phyloP scores from a whole-genome alignment of 2,888 invertebrate species.

The Coecobrya sp. region DNA sequence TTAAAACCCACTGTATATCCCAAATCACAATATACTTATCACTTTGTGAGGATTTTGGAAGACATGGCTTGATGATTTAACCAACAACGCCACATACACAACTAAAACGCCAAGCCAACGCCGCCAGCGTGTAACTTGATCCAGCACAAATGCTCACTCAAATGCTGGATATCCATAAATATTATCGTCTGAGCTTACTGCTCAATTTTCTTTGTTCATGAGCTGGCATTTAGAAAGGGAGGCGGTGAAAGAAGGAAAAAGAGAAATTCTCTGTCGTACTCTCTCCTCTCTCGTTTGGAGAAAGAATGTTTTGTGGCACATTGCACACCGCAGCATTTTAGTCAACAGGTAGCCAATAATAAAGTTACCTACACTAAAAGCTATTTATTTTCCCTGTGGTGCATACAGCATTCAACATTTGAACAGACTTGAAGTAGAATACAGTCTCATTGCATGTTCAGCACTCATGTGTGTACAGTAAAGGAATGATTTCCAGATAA shows the following conservation, averaged over 20 bases:
- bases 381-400: not conserved
- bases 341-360: slow-evolving; percentile 71
- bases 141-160: not conserved
- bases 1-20: no score
- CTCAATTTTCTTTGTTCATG: not conserved
- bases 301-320: not conserved
- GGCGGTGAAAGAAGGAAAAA: not conserved
- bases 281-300: not conserved
- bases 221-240: no score
- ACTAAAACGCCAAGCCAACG: not conserved
- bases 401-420: not conserved
- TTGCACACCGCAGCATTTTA: not conserved
- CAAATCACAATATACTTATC: no score
- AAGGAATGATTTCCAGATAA: no score
- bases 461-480: no score
- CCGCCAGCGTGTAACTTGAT: not conserved
- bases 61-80: not conserved
- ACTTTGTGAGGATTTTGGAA: no score
- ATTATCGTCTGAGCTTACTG: no score
- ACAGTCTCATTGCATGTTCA: no score
- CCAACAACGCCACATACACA: not conserved
- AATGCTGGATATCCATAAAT: no score
- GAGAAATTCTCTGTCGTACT: not conserved
- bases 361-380: slow-evolving; percentile 2
- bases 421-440: no score